phyloP scores from a whole-genome alignment of 1,140 invertebrate species.

The Globodera ellingtonae region DNA sequence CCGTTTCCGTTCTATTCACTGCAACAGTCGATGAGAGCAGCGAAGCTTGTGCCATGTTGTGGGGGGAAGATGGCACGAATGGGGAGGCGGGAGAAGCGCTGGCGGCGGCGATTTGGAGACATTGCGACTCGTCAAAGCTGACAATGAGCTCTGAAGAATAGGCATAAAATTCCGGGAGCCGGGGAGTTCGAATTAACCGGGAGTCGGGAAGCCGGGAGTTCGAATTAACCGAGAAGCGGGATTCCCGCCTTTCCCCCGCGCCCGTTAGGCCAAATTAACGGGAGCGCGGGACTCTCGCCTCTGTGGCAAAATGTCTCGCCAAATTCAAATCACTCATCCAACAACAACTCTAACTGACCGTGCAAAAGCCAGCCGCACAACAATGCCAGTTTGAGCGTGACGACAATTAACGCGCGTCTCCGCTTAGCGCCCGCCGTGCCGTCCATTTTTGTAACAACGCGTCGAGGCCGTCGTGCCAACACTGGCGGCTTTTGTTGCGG shows the following conservation, averaged over 20 bases:
- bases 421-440: not conserved
- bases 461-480: not conserved
- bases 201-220: too few relatives aligned
- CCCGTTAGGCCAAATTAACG: too few relatives aligned
- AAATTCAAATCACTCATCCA: not conserved
- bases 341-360: not conserved
- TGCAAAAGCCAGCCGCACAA: constrained; percentile 25
- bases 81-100: not conserved
- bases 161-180: not conserved
- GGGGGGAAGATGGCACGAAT: not conserved
- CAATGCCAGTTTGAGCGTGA: constrained; percentile 25
- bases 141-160: not conserved
- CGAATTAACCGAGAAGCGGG: too few relatives aligned
- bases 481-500: not conserved
- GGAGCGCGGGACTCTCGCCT: not conserved
- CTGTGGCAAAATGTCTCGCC: not conserved
- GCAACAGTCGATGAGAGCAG: too few relatives aligned
- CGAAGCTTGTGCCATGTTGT: not conserved
- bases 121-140: constrained; percentile 3
- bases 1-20: not conserved
- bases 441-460: not conserved
- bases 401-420: not conserved
- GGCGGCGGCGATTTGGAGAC: not conserved
- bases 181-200: not conserved
- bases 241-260: too few relatives aligned